Evolutionary conservation across 1,140 invertebrate genomes (phyloP), one percentile per base, ranked within the genome.

Genomic region (Meloidogyne hapla): DNA sequence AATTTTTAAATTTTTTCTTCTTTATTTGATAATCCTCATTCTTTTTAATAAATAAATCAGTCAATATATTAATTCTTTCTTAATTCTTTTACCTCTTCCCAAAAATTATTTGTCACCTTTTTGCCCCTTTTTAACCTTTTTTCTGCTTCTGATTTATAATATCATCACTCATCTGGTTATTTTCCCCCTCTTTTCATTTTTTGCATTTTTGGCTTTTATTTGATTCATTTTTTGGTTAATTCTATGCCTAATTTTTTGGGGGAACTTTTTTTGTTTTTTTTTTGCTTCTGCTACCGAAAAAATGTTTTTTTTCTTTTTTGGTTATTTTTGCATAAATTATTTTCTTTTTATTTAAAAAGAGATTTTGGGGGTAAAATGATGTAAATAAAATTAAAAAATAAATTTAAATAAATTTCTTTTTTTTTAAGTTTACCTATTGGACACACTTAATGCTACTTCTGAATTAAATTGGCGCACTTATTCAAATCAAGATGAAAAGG

Each of bases 401-500:
- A 15, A 13, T 73, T 73, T 67, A 33, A 26, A 28, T 13, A 13
- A 10, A 68, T 18, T 75, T 76, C 21, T 18, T 77, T 40, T 33
- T 48, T 72, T 78, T 79, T n/a, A n/a, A 84, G 83, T 80, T 33
- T 70, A 74, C 28, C 48, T 79, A 61, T 74, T 81, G 10, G 75
- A 83, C 69, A 83, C 79, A 13, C 48, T 79, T 15, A 81, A 71
- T 63, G 78, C 79, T 25, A 84, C 82, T 26, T 75, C 77, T 13
- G 81, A 82, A 65, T 71, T 82, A 38, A 76, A 74, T 75, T 82
- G 81, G 81, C 62, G 69, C 23, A 68, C 77, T 25, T 72, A 78
- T 65, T 83, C 81, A 62, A 83, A 80, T 45, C 78, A 75, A 38
- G 81, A 83, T 33, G 77, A 75, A 21, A 75, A 77, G 26, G 81